Conservation (phyloP, 2,113 vertebrate genomes). For the Corvus cornix region DNA sequence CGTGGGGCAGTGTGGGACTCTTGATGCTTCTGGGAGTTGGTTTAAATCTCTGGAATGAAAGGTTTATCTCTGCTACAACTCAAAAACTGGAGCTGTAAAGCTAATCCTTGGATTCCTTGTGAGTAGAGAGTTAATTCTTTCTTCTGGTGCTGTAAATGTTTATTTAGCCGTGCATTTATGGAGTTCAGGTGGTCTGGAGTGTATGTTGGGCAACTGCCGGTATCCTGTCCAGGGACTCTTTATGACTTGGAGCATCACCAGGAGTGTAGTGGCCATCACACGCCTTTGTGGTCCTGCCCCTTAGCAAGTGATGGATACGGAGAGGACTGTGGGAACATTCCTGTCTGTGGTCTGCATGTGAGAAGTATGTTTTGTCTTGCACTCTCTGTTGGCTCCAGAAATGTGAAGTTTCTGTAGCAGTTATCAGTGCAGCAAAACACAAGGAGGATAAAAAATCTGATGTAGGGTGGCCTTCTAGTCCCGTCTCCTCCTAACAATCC, state of each 20-base stretch:
- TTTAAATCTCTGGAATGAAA: background rate
- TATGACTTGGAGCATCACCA: constrained; percentile 1
- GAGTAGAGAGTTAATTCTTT: background rate
- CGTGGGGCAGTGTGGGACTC: background rate
- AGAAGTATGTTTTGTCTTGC: constrained; percentile 44
- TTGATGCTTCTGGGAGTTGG: background rate
- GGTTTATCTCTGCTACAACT: background rate
- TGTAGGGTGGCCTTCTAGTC: background rate
- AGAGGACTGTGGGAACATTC: constrained; percentile 63
- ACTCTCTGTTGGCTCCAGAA: background rate
- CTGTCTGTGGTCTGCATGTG: background rate
- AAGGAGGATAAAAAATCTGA: background rate
- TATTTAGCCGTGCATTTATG: background rate
- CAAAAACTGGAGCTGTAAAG: background rate
- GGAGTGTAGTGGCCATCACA: background rate
- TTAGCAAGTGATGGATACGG: background rate
- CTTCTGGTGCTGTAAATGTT: background rate
- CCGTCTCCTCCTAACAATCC: background rate
- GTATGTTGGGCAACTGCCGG: background rate
- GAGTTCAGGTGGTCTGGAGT: background rate
- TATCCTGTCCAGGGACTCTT: background rate
- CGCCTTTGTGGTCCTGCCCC: background rate
- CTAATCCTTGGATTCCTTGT: background rate
- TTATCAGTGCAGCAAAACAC: background rate
- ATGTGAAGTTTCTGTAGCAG: background rate